These are phyloP conservation scores for Chelmon rostratus DNA, from an alignment of 2,797 vertebrate species.

Conservation along the genomic window DNA sequence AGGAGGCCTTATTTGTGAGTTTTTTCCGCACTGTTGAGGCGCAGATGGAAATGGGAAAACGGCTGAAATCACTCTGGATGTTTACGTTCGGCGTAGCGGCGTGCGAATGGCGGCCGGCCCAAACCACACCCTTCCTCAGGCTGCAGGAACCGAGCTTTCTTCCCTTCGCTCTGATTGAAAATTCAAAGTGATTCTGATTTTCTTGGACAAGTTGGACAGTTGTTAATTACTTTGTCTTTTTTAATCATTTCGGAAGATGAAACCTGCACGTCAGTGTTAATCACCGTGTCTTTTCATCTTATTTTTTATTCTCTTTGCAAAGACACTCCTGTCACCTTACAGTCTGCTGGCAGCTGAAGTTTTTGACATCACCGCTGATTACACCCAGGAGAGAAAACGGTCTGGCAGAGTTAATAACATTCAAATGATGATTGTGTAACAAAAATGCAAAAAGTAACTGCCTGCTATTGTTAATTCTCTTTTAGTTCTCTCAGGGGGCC, in stretches of 20 bases:
- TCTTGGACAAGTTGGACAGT: constrained; percentile 50
- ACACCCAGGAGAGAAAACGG: constrained; percentile 18
- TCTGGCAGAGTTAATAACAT: constrained; percentile 26
- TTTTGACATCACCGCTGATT: constrained; percentile 31
- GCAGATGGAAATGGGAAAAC: constrained; percentile 23
- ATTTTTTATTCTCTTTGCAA: constrained; percentile 7
- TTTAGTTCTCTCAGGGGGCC: neutral
- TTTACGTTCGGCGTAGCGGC: constrained; percentile 17
- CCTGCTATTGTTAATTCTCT: neutral
- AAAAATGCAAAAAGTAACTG: constrained; percentile 6
- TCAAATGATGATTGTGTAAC: constrained; percentile 13
- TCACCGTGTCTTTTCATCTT: constrained; percentile 30
- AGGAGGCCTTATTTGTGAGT: constrained; percentile 2
- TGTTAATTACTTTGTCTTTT: constrained; percentile 69
- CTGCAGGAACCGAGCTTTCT: neutral
- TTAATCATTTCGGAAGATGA: constrained; percentile 46
- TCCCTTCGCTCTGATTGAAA: constrained; percentile 24
- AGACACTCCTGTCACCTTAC: constrained; percentile 6
- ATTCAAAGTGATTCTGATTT: constrained; percentile 45
- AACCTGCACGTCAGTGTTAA: constrained; percentile 47
- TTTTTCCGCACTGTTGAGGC: neutral
- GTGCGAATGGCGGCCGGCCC: constrained; percentile 41
- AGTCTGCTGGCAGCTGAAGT: constrained; percentile 39
- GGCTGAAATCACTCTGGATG: constrained; percentile 6
- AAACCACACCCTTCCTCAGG: neutral